These are phyloP conservation scores for Engraulis encrasicolus DNA, from an alignment of 2,113 vertebrate species.

Conservation along the genomic window DNA sequence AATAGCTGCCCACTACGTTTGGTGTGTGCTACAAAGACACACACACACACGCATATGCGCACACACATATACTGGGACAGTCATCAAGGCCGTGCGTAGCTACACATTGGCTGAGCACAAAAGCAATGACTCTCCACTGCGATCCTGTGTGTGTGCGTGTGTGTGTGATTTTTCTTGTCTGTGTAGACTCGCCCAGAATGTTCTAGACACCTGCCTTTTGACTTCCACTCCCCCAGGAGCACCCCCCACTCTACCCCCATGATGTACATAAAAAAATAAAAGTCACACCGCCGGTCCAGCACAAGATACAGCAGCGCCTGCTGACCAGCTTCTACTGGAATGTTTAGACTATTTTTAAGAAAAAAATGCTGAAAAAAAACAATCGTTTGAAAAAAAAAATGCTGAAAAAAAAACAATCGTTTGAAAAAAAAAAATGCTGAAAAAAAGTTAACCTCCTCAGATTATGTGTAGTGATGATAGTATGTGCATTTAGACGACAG, in stretches of 20 bases:
- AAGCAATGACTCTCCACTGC: neutral
- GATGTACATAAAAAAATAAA: conserved; percentile 52
- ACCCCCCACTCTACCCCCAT: conserved; percentile 20
- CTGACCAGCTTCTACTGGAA: conserved; percentile 55
- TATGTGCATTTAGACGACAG: conserved; percentile 45
- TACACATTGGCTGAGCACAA: neutral
- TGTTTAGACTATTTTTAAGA: conserved; percentile 62
- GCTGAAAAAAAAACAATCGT: conserved; percentile 12
- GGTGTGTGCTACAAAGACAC: too few species aligned
- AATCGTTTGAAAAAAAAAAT: conserved; percentile 8
- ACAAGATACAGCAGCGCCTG: conserved; percentile 44
- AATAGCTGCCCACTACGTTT: neutral
- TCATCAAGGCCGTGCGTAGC: neutral
- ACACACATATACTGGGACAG: neutral
- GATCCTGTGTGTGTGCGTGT: neutral
- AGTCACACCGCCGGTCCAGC: conserved; percentile 38
- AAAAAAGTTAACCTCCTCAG: neutral
- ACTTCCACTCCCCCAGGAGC: conserved; percentile 26
- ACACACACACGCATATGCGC: too few species aligned
- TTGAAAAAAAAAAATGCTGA: conserved; percentile 7
- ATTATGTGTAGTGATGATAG: conserved; percentile 47
- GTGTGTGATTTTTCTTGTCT: too few species aligned
- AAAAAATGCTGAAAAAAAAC: conserved; percentile 34
- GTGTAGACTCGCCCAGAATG: conserved; percentile 17
- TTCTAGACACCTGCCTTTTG: conserved; percentile 25